Conservation (phyloP, 2,888 invertebrate genomes). For the Anoncus sp. region DNA sequence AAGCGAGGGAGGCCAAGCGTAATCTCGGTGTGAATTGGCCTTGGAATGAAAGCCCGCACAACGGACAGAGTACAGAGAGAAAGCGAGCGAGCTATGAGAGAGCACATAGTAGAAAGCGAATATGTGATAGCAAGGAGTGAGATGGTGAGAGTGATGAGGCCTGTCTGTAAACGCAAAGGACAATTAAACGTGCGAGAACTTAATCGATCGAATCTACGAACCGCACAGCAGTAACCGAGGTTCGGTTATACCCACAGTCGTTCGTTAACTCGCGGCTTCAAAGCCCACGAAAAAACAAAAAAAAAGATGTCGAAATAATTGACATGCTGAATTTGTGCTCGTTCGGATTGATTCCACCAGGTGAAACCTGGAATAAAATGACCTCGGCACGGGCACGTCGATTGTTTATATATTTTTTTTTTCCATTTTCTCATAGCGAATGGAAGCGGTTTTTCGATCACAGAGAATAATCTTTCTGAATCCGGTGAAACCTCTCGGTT, state of each 20-base stretch:
- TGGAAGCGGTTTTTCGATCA: not conserved
- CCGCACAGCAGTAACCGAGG: slow-evolving; percentile 26
- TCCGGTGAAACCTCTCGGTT: not conserved
- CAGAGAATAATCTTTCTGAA: not conserved
- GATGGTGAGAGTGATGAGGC: slow-evolving; percentile 2
- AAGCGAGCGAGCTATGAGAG: slow-evolving; percentile 33
- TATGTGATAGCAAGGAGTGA: slow-evolving; percentile 42
- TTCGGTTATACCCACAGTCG: slow-evolving; percentile 24
- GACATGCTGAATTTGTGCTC: not conserved
- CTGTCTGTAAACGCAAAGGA: slow-evolving; percentile 54
- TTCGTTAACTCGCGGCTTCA: slow-evolving; percentile 45
- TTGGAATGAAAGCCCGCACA: slow-evolving; percentile 58
- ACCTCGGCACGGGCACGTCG: not conserved
- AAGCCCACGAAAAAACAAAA: slow-evolving; percentile 8
- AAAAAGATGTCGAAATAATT: slow-evolving; percentile 12
- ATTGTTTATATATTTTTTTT: slow-evolving; percentile 3
- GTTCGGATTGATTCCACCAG: slow-evolving; percentile 24
- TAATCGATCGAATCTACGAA: slow-evolving; percentile 56
- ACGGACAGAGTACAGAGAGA: slow-evolving; percentile 39
- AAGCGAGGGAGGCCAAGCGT: slow-evolving; percentile 60
- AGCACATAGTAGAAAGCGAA: slow-evolving; percentile 35
- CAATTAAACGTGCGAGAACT: slow-evolving; percentile 61
- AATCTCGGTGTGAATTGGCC: slow-evolving; percentile 63
- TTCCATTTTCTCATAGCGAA: not conserved
- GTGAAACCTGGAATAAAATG: not conserved